A percentile compares a stretch with the other conserved stretches of the same genome.
These are phyloP conservation scores for Drosophila pseudotakahashii DNA, from an alignment of 2,888 invertebrate genomes.

Conservation along the genomic window DNA sequence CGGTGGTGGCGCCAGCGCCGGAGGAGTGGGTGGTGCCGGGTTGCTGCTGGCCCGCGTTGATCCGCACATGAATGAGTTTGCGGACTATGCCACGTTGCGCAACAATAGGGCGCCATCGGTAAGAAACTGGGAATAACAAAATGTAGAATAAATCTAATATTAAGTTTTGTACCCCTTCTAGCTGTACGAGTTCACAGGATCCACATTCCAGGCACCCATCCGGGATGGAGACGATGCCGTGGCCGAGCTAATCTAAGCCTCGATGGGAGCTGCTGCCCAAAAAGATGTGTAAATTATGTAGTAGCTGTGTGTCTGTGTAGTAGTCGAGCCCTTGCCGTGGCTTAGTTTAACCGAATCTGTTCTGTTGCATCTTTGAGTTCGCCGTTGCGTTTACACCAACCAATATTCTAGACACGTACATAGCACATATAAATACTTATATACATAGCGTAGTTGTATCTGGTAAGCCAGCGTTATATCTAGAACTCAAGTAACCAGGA, in stretches of 20 bases:
- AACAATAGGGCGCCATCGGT: slow-evolving; percentile 84
- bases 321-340: slow-evolving; percentile 44
- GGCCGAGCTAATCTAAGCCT: slow-evolving; percentile 83
- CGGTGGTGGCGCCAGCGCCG: slow-evolving; percentile 60
- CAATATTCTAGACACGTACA: slow-evolving; percentile 41
- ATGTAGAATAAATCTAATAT: not conserved
- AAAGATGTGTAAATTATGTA: slow-evolving; percentile 64
- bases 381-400: slow-evolving; percentile 40
- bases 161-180: slow-evolving; percentile 37
- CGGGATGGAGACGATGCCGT: slow-evolving; percentile 84
- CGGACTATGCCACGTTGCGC: slow-evolving; percentile 84
- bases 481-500: slow-evolving; percentile 42
- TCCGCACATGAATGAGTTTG: slow-evolving; percentile 82
- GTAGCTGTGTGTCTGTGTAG: slow-evolving; percentile 57
- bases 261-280: slow-evolving; percentile 19
- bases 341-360: slow-evolving; percentile 47
- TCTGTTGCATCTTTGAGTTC: slow-evolving; percentile 62
- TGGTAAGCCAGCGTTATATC: slow-evolving; percentile 64
- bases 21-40: slow-evolving; percentile 62
- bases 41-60: slow-evolving; percentile 67
- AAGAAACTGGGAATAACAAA: slow-evolving; percentile 12
- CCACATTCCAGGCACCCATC: slow-evolving; percentile 90
- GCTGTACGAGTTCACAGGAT: slow-evolving; percentile 86
- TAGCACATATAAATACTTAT: slow-evolving; percentile 33
- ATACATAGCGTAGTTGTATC: slow-evolving; percentile 57